A percentile compares a stretch with the other conserved stretches of the same genome.
Evolutionary conservation across 2,797 vertebrate species (phyloP).

Genomic region (Protonibea diacanthus): DNA sequence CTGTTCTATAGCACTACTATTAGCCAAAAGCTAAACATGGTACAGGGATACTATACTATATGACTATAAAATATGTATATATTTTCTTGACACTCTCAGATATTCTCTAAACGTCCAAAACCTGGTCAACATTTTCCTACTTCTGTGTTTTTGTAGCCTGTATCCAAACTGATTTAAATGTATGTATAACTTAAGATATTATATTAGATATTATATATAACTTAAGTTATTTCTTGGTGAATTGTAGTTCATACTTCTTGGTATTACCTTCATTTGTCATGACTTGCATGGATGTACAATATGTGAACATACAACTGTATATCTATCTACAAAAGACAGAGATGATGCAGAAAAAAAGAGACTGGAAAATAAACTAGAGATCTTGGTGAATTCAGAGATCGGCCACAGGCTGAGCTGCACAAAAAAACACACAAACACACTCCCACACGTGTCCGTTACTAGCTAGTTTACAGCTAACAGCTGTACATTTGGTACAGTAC

Average conservation of each 20-base stretch:
- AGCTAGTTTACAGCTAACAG: neutral
- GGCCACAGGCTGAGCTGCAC: neutral
- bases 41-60: no score
- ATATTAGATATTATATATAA: no score
- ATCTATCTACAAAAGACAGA: neutral
- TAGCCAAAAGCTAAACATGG: no score
- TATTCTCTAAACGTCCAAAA: no score
- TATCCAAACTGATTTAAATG: neutral
- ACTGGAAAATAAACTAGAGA: neutral
- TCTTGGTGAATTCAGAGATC: neutral
- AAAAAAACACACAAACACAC: neutral
- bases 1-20: no score
- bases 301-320: no score
- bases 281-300: neutral
- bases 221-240: no score
- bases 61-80: no score
- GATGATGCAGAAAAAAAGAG: neutral
- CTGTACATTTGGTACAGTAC: neutral
- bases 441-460: neutral
- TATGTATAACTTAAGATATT: no score
- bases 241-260: neutral
- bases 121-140: neutral
- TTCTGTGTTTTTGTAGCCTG: neutral
- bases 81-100: no score
- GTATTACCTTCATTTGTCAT: neutral